A percentile compares a stretch with the other conserved stretches of the same genome.
Evolutionary conservation across 2,888 invertebrate species (phyloP).

Genomic region (Pimpla rufipes): DNA sequence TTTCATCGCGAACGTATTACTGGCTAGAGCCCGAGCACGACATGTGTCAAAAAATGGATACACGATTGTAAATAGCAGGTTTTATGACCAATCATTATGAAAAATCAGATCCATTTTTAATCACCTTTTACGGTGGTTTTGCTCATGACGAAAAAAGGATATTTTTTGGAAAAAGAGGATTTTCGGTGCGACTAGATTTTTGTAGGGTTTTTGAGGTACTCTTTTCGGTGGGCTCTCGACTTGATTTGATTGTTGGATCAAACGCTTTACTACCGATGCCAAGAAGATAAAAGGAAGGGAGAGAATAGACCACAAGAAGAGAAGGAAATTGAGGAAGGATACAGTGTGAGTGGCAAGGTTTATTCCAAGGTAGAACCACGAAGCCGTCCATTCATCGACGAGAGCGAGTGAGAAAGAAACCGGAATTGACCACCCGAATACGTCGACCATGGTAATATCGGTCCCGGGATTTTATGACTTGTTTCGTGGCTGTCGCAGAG

Average conservation of each 20-base stretch:
- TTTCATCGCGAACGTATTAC: constrained; percentile 4
- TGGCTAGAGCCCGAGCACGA: background rate
- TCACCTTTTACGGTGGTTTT: background rate
- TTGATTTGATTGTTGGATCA: constrained; percentile 71
- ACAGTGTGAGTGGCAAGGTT: constrained; percentile 33
- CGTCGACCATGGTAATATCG: constrained; percentile 73
- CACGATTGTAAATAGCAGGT: background rate
- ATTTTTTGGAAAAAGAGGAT: background rate
- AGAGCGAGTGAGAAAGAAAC: constrained; percentile 47
- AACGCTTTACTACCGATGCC: constrained; percentile 68
- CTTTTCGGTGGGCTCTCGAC: background rate
- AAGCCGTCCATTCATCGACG: background rate
- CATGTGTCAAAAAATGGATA: background rate
- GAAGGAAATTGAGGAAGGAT: constrained; percentile 45
- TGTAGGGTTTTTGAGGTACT: background rate
- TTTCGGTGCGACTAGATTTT: background rate
- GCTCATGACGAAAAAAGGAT: background rate
- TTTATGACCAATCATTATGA: background rate
- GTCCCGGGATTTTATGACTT: constrained; percentile 74
- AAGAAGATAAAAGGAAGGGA: constrained; percentile 27
- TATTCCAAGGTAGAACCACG: constrained; percentile 50
- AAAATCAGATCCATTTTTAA: background rate
- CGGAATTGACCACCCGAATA: constrained; percentile 74
- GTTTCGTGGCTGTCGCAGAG: constrained; percentile 70
- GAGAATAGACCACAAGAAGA: constrained; percentile 29